Evolutionary conservation across 2,797 vertebrate genomes (phyloP).

Genomic region (Molossus alvarezi): DNA sequence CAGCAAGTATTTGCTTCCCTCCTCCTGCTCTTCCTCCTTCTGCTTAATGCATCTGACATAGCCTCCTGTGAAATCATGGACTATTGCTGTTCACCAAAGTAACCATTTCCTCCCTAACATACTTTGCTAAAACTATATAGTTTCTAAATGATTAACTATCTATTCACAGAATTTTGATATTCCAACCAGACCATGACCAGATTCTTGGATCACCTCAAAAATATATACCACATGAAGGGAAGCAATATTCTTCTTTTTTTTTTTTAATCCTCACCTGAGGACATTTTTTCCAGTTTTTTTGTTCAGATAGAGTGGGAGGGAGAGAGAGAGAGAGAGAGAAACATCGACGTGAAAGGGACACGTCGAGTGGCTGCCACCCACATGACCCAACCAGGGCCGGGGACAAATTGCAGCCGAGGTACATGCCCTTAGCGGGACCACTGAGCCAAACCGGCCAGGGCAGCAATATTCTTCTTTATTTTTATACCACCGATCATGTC

Average conservation of each 20-base stretch:
- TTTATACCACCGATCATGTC: background rate
- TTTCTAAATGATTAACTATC: constrained; percentile 24
- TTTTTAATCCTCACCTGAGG: too few species aligned
- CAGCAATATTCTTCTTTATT: background rate
- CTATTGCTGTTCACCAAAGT: background rate
- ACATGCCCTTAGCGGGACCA: too few species aligned
- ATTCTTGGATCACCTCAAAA: background rate
- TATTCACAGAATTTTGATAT: background rate
- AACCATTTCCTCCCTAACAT: background rate
- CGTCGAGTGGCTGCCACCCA: too few species aligned
- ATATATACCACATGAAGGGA: background rate
- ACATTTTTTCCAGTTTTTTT: too few species aligned
- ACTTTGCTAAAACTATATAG: background rate
- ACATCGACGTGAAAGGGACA: too few species aligned
- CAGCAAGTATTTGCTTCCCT: background rate
- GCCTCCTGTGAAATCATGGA: background rate
- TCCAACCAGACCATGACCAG: background rate
- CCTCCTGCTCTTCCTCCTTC: background rate
- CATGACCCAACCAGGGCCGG: too few species aligned
- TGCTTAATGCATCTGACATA: background rate
- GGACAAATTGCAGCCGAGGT: too few species aligned
- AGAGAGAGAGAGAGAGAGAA: too few species aligned
- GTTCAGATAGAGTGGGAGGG: too few species aligned
- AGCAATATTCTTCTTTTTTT: background rate
- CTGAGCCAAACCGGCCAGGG: background rate